Evolutionary conservation across 2,113 vertebrate species (phyloP), one percentile per base, ranked within the genome.

Genomic region (Nasalis larvatus): DNA sequence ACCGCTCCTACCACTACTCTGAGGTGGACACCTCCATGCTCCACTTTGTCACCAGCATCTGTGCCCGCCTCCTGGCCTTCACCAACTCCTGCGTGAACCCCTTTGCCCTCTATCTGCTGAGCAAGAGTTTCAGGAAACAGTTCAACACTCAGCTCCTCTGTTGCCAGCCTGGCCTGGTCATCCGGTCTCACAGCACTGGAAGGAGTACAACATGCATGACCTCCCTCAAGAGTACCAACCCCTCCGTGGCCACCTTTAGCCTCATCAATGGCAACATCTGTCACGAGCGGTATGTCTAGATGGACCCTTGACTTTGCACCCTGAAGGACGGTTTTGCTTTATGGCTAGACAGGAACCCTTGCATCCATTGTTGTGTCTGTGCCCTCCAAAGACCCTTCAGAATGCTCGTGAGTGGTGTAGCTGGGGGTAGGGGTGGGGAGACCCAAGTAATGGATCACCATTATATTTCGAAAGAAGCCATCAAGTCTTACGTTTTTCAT

Each of bases 61-160:
- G 98, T 0, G 99, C 99, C 81, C 99, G 99, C 3, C 99, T 99
- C 96, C 98, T 99, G 98, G 99, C 99, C 1, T 99, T 99, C 98
- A 99, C 99, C 96, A 99, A 99, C 98, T 99, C 99, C 71, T 99
- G 99, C 21, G 99, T 99, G 83, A 99, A 99, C 98, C 99, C 99
- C 0, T 99, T 99, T 37, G 99, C 99, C 49, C 99, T 99, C 78
- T 99, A 99, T 97, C 98, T 99, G 97, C 99, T 99, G 95, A 99
- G 99, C 99, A 99, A 99, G 97, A 99, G 98, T 95, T 99, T 99
- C 97, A 99, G 99, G 98, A 99, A 99, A 98, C 99, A 99, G 97
- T 99, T 99, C 98, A 99, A 99, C 98, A 99, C 99, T 87, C 99
- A 99, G 91, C 99, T 99, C 78, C 99, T 99, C 86, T 99, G 99